These are phyloP conservation scores for Megaleporinus macrocephalus DNA, from an alignment of 2,113 vertebrate genomes.

Conservation along the genomic window DNA sequence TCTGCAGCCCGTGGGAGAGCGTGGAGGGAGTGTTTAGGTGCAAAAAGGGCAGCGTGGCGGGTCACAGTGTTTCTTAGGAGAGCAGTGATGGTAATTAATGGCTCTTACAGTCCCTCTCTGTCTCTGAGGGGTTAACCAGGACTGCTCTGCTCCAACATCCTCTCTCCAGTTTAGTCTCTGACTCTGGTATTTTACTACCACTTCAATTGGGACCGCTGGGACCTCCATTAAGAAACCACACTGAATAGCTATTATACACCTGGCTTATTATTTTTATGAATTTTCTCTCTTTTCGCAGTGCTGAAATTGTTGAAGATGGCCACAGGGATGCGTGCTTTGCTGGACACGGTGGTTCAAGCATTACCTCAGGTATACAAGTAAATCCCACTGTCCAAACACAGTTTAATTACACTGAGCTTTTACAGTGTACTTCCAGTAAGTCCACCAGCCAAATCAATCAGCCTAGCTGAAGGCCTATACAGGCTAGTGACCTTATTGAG, in stretches of 20 bases:
- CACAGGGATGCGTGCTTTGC: conserved; percentile 93
- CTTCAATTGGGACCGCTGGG: conserved; percentile 60
- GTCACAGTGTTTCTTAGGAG: conserved; percentile 12
- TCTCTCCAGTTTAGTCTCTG: conserved; percentile 5
- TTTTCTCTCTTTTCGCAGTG: conserved; percentile 72
- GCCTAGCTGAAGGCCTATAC: no score
- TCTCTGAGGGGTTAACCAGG: background rate
- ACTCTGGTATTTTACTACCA: conserved; percentile 15
- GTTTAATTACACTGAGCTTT: no score
- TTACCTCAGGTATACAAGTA: conserved; percentile 85
- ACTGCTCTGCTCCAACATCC: background rate
- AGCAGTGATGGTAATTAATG: conserved; percentile 38
- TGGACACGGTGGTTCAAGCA: conserved; percentile 96
- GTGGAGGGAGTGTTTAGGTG: background rate
- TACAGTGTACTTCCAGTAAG: no score
- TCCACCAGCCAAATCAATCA: no score
- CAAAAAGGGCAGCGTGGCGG: background rate
- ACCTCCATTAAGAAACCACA: conserved; percentile 3
- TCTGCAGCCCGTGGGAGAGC: background rate
- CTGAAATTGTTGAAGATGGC: conserved; percentile 97
- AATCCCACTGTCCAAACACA: background rate
- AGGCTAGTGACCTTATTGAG: no score
- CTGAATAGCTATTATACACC: conserved; percentile 33
- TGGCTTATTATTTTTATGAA: background rate
- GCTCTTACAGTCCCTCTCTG: conserved; percentile 7